Conservation (phyloP, 2,113 vertebrate genomes). For the Nestor notabilis region DNA sequence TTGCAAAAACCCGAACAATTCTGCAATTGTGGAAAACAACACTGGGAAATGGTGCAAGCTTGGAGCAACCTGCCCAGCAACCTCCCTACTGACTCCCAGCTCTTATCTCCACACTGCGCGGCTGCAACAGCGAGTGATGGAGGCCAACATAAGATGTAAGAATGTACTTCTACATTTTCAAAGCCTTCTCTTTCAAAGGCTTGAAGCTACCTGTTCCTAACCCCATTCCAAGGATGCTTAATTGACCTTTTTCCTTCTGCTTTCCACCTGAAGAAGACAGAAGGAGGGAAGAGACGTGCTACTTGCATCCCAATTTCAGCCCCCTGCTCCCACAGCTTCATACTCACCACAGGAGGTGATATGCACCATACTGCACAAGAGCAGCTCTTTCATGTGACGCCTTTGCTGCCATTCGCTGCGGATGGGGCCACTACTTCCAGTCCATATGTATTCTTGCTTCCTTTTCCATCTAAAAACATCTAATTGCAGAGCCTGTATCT, state of each 20-base stretch:
- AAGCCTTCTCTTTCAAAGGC: background rate
- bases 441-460: background rate
- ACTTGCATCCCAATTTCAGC: background rate
- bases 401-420: slow-evolving; percentile 53
- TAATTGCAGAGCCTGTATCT: slow-evolving; percentile 22
- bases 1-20: background rate
- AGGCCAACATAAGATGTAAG: fast-evolving
- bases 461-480: background rate
- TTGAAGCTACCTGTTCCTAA: background rate
- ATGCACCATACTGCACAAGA: background rate
- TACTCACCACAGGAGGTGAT: background rate
- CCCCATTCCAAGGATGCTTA: background rate
- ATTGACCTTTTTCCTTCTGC: background rate
- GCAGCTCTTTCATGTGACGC: fast-evolving
- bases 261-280: background rate
- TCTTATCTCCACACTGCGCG: background rate
- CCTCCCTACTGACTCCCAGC: background rate
- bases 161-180: background rate
- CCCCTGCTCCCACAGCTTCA: background rate
- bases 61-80: background rate
- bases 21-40: background rate
- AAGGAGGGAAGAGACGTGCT: background rate
- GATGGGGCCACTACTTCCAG: background rate
- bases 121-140: background rate
- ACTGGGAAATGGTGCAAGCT: background rate